These are phyloP conservation scores for Uropsilus gracilis DNA, from an alignment of 2,113 vertebrate species.

Conservation along the genomic window DNA sequence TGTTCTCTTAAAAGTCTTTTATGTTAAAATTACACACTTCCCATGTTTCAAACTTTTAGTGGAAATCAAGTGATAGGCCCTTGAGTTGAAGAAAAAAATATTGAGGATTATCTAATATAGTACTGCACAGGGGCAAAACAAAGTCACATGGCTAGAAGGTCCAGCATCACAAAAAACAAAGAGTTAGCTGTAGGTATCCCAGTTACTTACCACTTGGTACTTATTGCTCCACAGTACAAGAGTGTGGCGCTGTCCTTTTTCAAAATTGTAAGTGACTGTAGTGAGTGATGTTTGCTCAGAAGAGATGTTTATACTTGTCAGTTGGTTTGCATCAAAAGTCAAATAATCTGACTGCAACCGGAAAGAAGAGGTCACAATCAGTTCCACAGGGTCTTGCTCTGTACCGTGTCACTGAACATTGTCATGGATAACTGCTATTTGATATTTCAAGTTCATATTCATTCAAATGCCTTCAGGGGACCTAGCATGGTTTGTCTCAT, in stretches of 20 bases:
- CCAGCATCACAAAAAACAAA: not conserved
- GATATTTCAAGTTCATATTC: not conserved
- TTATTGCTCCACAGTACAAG: not conserved
- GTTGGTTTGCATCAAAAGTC: conserved; percentile 30
- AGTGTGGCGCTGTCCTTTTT: conserved; percentile 63
- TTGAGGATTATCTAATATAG: not conserved
- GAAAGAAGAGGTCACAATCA: not conserved
- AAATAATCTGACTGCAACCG: not conserved
- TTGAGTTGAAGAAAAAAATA: not conserved
- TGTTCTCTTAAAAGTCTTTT: not conserved
- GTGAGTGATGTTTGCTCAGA: not conserved
- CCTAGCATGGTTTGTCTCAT: not conserved
- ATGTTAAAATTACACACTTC: not conserved
- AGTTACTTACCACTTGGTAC: conserved; percentile 41
- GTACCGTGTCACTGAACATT: not conserved
- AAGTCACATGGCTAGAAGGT: not conserved
- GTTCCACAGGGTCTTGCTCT: not conserved
- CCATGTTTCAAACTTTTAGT: not conserved
- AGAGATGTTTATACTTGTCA: conserved; percentile 58
- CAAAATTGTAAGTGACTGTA: not conserved
- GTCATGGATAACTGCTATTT: fast-evolving
- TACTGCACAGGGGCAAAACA: not conserved
- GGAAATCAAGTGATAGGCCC: not conserved
- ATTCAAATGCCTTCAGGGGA: not conserved
- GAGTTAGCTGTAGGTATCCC: not conserved